phyloP scores from a whole-genome alignment of 2,113 vertebrate species.

The Campylomormyrus tamandua region DNA sequence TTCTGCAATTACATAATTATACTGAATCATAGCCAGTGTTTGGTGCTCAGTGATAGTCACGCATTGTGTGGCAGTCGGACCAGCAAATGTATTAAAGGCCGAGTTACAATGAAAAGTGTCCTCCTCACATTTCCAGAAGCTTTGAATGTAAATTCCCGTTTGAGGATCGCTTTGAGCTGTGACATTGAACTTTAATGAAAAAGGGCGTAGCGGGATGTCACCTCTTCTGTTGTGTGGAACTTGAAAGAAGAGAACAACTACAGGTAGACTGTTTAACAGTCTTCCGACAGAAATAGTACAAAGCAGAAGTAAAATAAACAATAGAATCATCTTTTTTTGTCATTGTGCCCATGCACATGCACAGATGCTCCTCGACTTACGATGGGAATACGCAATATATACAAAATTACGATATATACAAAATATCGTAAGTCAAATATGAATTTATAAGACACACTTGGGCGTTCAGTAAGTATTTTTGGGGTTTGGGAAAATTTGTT shows the following conservation, averaged over 20 bases:
- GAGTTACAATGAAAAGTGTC: not conserved
- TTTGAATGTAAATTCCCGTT: not conserved
- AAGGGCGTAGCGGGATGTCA: not conserved
- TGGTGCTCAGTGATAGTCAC: not conserved
- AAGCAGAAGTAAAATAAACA: not conserved
- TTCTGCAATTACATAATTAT: not conserved
- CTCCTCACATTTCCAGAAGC: not conserved
- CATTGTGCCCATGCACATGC: not conserved
- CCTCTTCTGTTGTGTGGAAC: not conserved
- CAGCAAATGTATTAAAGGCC: not conserved
- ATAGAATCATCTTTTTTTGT: not conserved
- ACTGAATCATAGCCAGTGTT: not conserved
- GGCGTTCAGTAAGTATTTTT: not conserved
- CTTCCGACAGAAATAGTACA: not conserved
- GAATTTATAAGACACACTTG: not conserved
- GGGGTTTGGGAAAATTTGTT: not conserved
- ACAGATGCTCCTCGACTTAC: not conserved
- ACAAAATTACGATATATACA: too few species aligned
- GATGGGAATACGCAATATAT: not conserved
- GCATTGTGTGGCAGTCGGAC: not conserved
- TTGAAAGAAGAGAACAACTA: not conserved
- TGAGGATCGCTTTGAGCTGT: not conserved
- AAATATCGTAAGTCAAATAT: not conserved
- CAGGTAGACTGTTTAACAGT: not conserved
- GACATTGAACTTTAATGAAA: not conserved